Conservation (phyloP, 2,797 vertebrate genomes). For the Psittacula echo region DNA sequence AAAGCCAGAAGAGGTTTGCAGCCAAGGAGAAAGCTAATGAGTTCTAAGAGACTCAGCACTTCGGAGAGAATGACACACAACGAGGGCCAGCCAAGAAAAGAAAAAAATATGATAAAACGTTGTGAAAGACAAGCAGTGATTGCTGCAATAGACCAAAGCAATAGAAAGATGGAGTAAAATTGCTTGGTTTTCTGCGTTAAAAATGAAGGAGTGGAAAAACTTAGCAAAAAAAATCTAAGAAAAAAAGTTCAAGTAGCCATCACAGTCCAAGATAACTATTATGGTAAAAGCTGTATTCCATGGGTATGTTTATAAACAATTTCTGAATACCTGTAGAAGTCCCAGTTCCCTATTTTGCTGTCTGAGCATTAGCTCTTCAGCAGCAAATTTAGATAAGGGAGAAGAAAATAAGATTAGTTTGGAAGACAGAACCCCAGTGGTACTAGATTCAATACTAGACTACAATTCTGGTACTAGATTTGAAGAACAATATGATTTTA, state of each 20-base stretch:
- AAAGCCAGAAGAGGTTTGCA: not conserved
- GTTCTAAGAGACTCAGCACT: not conserved
- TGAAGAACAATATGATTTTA: not conserved
- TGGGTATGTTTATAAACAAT: not conserved
- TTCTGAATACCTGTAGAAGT: not conserved
- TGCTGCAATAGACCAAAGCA: not conserved
- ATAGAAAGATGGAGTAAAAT: not conserved
- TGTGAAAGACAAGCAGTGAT: not conserved
- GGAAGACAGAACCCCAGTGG: not conserved
- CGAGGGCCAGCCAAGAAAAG: not conserved
- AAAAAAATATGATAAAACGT: not conserved
- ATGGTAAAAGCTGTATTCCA: not conserved
- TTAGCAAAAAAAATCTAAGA: not conserved
- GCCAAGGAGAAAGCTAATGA: not conserved
- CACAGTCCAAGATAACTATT: not conserved
- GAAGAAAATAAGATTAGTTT: not conserved
- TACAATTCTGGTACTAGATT: not conserved
- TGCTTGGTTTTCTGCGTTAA: not conserved
- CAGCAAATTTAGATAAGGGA: not conserved
- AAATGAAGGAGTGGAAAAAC: not conserved
- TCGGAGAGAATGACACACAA: not conserved
- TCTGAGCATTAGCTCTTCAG: not conserved
- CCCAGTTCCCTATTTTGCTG: not conserved
- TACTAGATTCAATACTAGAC: no score
- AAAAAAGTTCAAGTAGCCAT: not conserved